Evolutionary conservation across 2,113 vertebrate species (phyloP).

Genomic region (Camarhynchus parvulus): DNA sequence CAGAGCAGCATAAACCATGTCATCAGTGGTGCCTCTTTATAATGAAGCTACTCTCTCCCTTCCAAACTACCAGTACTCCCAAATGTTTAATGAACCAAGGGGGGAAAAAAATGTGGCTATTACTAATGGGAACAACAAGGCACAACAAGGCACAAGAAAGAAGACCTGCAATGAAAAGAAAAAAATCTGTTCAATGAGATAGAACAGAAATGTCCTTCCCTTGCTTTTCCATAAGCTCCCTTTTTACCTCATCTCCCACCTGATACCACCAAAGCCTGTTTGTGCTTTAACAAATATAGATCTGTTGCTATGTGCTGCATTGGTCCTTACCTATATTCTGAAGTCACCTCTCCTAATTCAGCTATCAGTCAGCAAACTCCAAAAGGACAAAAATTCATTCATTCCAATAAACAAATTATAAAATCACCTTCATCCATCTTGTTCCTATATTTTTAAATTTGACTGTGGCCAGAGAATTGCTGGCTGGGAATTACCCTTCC

Average conservation of each 20-base stretch:
- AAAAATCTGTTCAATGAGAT: neutral
- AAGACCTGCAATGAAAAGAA: neutral
- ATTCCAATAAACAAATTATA: slow-evolving; percentile 50
- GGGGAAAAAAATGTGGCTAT: fast-evolving
- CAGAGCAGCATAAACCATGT: neutral
- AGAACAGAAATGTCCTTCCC: neutral
- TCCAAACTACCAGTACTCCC: neutral
- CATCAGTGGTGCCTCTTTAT: neutral
- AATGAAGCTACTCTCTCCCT: neutral
- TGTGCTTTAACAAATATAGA: slow-evolving; percentile 28
- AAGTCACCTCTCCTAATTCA: slow-evolving; percentile 21
- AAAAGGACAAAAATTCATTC: slow-evolving; percentile 31
- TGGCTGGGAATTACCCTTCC: slow-evolving; percentile 40
- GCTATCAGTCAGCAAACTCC: neutral
- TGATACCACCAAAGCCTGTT: neutral
- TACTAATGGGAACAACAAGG: neutral
- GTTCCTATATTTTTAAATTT: slow-evolving; percentile 48
- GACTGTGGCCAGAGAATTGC: slow-evolving; percentile 25
- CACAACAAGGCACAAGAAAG: slow-evolving; percentile 11
- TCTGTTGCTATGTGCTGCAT: neutral
- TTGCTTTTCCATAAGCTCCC: neutral
- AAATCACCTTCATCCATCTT: slow-evolving; percentile 55
- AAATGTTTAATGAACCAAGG: neutral
- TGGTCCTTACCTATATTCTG: neutral
- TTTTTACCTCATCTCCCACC: slow-evolving; percentile 2